Base-by-base conservation (phyloP, 2,888 invertebrate species). In the Pollenia griseotomentosa region DNA sequence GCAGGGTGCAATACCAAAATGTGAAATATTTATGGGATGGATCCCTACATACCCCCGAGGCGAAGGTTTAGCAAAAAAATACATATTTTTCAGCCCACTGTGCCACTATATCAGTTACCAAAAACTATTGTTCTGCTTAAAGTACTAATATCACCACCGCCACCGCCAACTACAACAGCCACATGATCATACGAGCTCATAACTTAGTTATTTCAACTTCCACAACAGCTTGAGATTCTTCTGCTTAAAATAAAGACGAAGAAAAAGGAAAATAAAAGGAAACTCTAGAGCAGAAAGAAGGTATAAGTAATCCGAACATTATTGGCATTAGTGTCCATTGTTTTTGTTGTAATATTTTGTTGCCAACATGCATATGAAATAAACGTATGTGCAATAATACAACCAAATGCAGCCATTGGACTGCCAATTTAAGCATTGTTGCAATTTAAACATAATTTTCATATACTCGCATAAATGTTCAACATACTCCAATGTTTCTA, bases 291-390 rank as follows among this genome's bases (percentile, higher is more conserved):
- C 23, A 16, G 46, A 53, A 42, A 61, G 19, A 70, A 74, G 55
- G 51, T 55, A 61, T 78, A 74, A 78, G 68, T 87, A 87, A 84
- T 84, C 73, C 78, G 23, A 82, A 84, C 87, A 87, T 87, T 87
- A 87, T 87, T 87, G 84, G 87, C 87, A 87, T 87, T 87, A 87
- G 84, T 87, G 87, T 81, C 81, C 84, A 84, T 82, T 84, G 81
- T 87, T 63, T 81, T 84, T 84, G 78, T 71, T 78, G 84, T 68
- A 84, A 84, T 87, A 87, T 87, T 84, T 87, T 87, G 87, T 81
- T 55, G 87, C 78, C 74, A 82, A 84, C 84, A 84, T 84, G 87
- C 79, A 80, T 71, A 87, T 81, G 70, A 83, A 66, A 77, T 77
- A 81, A 87, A 80, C 68, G 74, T 63, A 75, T 86, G 33, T 33